phyloP scores from a whole-genome alignment of 1,140 invertebrate genomes.

The Hestina assimilis region DNA sequence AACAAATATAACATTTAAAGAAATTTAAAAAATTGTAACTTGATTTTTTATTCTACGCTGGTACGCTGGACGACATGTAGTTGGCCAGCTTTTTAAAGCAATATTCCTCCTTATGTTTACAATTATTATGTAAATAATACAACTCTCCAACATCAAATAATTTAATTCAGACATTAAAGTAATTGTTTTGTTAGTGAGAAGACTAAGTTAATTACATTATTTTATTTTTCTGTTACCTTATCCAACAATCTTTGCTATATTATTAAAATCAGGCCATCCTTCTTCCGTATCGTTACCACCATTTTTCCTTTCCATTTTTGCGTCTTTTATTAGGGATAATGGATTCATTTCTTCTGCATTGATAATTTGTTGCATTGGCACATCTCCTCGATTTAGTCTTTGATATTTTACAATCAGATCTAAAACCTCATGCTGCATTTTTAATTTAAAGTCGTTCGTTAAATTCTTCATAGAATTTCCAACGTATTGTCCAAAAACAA shows the following conservation, averaged over 20 bases:
- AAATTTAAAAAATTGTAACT: too few species aligned
- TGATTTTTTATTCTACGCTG: too few species aligned
- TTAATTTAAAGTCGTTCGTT: constrained; percentile 44
- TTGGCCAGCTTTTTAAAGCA: too few species aligned
- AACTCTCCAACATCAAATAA: too few species aligned
- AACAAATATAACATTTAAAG: too few species aligned
- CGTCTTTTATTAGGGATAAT: constrained; percentile 15
- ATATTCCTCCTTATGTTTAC: too few species aligned
- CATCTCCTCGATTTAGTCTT: constrained; percentile 37
- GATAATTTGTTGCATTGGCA: neutral
- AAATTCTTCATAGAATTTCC: constrained; percentile 60
- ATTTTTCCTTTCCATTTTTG: constrained; percentile 37
- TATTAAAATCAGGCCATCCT: constrained; percentile 61
- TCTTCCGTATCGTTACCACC: constrained; percentile 44
- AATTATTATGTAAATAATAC: too few species aligned
- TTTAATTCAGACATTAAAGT: too few species aligned
- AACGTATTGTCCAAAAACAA: constrained; percentile 66
- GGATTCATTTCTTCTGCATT: constrained; percentile 34
- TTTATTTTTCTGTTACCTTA: constrained; percentile 9
- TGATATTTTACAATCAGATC: constrained; percentile 63
- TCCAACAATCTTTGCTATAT: constrained; percentile 59
- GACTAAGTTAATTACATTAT: neutral
- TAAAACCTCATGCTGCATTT: constrained; percentile 64
- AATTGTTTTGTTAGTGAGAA: too few species aligned
- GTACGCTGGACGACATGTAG: too few species aligned